Percentiles rank a stretch among this genome's conserved stretches.
Evolutionary conservation across 1,140 invertebrate genomes (phyloP).

Genomic region (Nasonia vitripennis): DNA sequence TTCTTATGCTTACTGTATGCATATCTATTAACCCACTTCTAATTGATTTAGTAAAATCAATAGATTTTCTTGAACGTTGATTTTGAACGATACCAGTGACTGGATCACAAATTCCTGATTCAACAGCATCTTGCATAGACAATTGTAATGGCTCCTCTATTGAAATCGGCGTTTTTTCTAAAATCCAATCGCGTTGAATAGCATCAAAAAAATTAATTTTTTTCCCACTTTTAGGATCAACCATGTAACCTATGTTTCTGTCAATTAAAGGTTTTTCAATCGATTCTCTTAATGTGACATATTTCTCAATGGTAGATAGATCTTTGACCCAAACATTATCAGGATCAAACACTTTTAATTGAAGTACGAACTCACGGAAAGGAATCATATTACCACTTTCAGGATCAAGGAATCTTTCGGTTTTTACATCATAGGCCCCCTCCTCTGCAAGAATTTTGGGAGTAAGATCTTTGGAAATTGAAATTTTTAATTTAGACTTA

Average conservation of each 20-base stretch:
- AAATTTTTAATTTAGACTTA: constrained; percentile 65
- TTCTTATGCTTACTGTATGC: constrained; percentile 82
- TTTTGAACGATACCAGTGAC: constrained; percentile 80
- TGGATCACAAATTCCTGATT: constrained; percentile 80
- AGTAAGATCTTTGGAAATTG: constrained; percentile 77
- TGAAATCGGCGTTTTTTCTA: constrained; percentile 54
- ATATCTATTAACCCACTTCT: constrained; percentile 84
- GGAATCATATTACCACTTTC: constrained; percentile 83
- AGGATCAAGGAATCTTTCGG: constrained; percentile 86
- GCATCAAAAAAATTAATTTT: constrained; percentile 90
- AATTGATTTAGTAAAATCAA: constrained; percentile 84
- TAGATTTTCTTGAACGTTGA: constrained; percentile 76
- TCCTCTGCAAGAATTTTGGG: constrained; percentile 81
- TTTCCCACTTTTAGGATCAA: constrained; percentile 88
- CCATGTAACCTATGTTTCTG: constrained; percentile 85
- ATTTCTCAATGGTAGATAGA: constrained; percentile 80
- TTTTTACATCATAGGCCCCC: constrained; percentile 85
- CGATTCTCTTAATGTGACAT: constrained; percentile 84
- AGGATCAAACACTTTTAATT: constrained; percentile 84
- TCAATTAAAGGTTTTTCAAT: constrained; percentile 85
- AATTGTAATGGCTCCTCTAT: constrained; percentile 69
- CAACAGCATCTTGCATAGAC: constrained; percentile 80
- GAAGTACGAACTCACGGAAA: constrained; percentile 86
- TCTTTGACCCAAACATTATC: constrained; percentile 87
- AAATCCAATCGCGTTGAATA: constrained; percentile 74